Evolutionary conservation across 1,140 invertebrate genomes (phyloP), one percentile per base, ranked within the genome.

Genomic region (Adelges cooleyi): DNA sequence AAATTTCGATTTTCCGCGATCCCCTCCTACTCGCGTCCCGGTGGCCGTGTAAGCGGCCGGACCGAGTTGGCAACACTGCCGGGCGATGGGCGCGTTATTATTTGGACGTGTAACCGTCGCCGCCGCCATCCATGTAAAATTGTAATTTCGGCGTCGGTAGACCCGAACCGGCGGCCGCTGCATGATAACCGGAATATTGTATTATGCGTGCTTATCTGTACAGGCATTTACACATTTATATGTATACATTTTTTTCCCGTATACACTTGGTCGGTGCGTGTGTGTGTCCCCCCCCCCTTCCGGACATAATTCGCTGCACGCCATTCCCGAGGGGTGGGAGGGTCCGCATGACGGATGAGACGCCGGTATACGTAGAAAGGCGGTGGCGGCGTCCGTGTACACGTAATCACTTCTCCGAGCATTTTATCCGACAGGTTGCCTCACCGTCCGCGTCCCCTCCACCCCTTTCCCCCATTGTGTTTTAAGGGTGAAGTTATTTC

Each of bases 41-140:
- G 38, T 48, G 10, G 33, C 18, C 18, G 25, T 29, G 27, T 10
- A 51, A 4, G 5, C 11, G 2, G 44, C 46, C 8, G 33, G 5
- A 13, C n/a, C 8, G 22, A 17, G 56, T 62, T 62, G 56, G 56
- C 25, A 62, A 62, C 56, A 62, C 56, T 62, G 56, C 56, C n/a
- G n/a, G 17, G 5, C 44, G 5, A 18, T 23, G 23, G 27, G 22
- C 42, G 25, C 20, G 25, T 33, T 33, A 33, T 6, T 33, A 33
- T 33, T 33, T 33, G 29, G 29, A 33, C 13, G 17, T 22, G 42
- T 62, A 62, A 62, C 42, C 17, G 40, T 44, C 40, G 38, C 9
- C 18, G 53, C 18, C 15, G 40, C 33, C 4, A 23, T 44, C n/a
- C n/a, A n/a, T n/a, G 36, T 38, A 13, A 38, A n/a, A 38, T 8